Evolutionary conservation across 2,113 vertebrate species (phyloP), one percentile per base, ranked within the genome.

Genomic region (Salvator merianae): DNA sequence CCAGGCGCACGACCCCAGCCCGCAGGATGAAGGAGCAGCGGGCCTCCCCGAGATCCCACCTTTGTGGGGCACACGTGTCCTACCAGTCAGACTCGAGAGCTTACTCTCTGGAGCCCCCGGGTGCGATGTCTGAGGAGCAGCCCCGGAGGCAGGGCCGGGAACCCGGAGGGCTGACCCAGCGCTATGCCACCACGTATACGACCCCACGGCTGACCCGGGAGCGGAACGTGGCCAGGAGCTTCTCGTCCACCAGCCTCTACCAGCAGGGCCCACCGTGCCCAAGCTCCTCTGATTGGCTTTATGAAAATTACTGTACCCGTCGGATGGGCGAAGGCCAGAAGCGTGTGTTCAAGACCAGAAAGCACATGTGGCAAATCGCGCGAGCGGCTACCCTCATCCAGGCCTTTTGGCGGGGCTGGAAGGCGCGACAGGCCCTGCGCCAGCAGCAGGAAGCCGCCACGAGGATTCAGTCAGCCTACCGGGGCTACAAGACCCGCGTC

Each of bases 341-440:
- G 2, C 75, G 80, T 0, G 81, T 83, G 10, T 87, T 87, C 85
- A 87, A 87, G 75, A 83, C 85, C 2, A 24, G 86, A 43, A 87
- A 87, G 22, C 86, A 40, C 10, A 4, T 83, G 55, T 74, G 81
- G 86, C 40, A 83, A 2, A 50, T 87, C 20, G 68, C 24, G 0
- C 74, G 59, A 5, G 81, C 86, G 0, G 86, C 86, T 30, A 87
- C 81, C 4, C 59, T 32, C 81, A 87, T 87, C 81, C 86, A 87
- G 81, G 28, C 86, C 34, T 87, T 83, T 81, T 87, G 86, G 86
- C 43, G 86, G 75, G 86, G 86, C 6, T 87, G 86, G 38, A 47
- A 78, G 59, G 75, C 36, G 0, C 81, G 86, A 13, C 43, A 50
- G 34, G 24, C 38, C 0, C 9, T 87, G 75, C 69, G 75, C 7